Conservation (phyloP, 2,888 invertebrate species). For the Halictus quadricinctus region DNA sequence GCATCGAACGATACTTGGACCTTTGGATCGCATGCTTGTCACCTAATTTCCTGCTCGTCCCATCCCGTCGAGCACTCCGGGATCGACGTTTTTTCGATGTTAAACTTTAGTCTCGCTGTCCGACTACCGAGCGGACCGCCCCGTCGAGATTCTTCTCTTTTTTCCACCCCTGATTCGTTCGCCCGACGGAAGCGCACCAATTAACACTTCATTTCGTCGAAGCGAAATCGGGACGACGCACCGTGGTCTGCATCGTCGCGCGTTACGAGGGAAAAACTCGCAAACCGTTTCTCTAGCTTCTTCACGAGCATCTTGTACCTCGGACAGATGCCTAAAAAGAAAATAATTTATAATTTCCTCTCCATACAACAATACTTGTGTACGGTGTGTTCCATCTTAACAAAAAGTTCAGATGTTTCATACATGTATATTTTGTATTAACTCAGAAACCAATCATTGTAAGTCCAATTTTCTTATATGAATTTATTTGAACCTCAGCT, state of each 20-base stretch:
- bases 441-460: neutral
- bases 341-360: neutral
- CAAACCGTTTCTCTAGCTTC: neutral
- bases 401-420: neutral
- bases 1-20: slow-evolving; percentile 25
- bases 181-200: slow-evolving; percentile 24
- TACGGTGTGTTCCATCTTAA: too few relatives aligned
- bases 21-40: slow-evolving; percentile 30
- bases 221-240: slow-evolving; percentile 8
- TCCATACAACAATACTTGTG: too few relatives aligned
- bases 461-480: neutral
- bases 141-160: neutral
- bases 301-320: too few relatives aligned
- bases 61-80: slow-evolving; percentile 8
- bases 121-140: slow-evolving; percentile 13
- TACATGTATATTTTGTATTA: neutral
- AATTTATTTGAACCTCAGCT: neutral
- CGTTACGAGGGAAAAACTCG: neutral
- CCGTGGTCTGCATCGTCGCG: neutral
- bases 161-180: slow-evolving; percentile 9
- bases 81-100: slow-evolving; percentile 29
- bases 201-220: slow-evolving; percentile 25
- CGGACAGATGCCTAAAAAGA: neutral
- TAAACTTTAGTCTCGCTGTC: slow-evolving; percentile 15
- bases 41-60: slow-evolving; percentile 34